Evolutionary conservation across 2,888 invertebrate species (phyloP), one percentile per base, ranked within the genome.

Genomic region (Nebria salina): DNA sequence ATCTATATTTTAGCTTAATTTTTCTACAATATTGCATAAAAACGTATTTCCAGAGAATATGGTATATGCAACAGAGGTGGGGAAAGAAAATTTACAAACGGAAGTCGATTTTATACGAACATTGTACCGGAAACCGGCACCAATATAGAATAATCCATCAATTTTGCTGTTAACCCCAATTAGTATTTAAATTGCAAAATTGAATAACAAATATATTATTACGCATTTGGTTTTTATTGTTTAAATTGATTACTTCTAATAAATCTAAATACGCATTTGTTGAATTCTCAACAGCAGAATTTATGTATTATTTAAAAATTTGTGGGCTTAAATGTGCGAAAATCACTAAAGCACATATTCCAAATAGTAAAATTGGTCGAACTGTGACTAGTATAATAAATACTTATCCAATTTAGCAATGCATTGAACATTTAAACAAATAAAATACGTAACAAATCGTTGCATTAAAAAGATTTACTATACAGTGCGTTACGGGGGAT

Each of bases 1-100:
- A 81, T 81, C 81, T 81, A 81, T 81, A 81, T 81, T 81, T 81
- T 81, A 81, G 81, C 81, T 81, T 81, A 76, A 64, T 72, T n/a
- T 75, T 34, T 76, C 81, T 81, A 81, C 81, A 76, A 75, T 81
- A 81, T 81, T 81, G 81, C 81, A 81, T 81, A 81, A 76, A 81
- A 81, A 81, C 76, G 75, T 70, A 81, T 54, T 54, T 81, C 81
- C 75, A 76, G 75, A 76, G 76, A 72, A 72, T 75, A 76, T 72
- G 75, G 72, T 72, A 65, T 72, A 41, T 42, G 75, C 75, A 70
- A 74, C 78, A 79, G 75, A 74, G 54, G 26, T 68, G 26, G 20
- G 43, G 73, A 79, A 70, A 43, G 13, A 11, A 43, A 6, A 6
- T 7, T 54, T 11, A 2, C 7, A 54, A 54, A 54, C 54, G 3